Evolutionary conservation across 2,113 vertebrate species (phyloP).

Genomic region (Nibea coibor): DNA sequence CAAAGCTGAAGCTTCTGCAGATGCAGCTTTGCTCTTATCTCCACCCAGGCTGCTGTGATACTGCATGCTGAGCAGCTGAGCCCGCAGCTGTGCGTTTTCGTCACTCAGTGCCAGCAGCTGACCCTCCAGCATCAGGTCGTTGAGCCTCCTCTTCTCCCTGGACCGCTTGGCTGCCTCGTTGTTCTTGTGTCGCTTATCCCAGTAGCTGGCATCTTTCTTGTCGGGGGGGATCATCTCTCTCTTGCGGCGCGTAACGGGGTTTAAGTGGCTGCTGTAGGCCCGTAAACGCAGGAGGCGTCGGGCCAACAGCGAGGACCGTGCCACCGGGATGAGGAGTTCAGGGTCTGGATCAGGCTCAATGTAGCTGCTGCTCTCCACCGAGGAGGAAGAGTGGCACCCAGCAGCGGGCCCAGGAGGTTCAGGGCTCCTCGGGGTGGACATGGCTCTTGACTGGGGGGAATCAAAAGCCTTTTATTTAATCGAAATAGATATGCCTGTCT

Average conservation of each 20-base stretch:
- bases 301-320: constrained; percentile 9
- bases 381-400: constrained; percentile 37
- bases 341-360: background rate
- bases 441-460: constrained; percentile 29
- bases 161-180: constrained; percentile 83
- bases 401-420: background rate
- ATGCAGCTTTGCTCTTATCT: constrained; percentile 2
- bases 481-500: background rate
- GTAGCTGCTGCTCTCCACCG: constrained; percentile 31
- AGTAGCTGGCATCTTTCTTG: constrained; percentile 81
- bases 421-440: constrained; percentile 51
- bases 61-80: constrained; percentile 76
- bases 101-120: constrained; percentile 79
- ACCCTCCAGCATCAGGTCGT: constrained; percentile 78
- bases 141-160: constrained; percentile 76
- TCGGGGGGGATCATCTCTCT: constrained; percentile 75
- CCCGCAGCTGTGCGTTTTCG: constrained; percentile 79
- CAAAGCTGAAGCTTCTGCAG: background rate
- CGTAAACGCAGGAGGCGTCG: constrained; percentile 37
- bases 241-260: constrained; percentile 65
- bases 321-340: constrained; percentile 15
- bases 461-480: background rate
- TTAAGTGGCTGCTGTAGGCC: constrained; percentile 4
- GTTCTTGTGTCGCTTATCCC: constrained; percentile 84
- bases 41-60: constrained; percentile 42